Conservation (phyloP, 2,797 vertebrate genomes). For the Brachymystax lenok region DNA sequence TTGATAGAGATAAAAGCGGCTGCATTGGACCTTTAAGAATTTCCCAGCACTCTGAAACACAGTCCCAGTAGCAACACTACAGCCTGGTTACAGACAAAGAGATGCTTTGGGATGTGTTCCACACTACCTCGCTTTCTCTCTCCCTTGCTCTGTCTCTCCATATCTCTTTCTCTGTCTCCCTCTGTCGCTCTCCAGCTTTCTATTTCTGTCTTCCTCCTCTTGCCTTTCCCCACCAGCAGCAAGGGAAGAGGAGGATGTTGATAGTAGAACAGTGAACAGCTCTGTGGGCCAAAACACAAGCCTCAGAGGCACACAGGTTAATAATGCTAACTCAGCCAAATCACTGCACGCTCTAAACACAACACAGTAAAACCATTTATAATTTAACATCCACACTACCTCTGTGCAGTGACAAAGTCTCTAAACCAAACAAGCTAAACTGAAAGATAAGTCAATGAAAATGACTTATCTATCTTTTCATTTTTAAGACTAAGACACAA, state of each 20-base stretch:
- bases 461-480: too few relatives aligned
- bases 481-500: too few relatives aligned
- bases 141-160: too few relatives aligned
- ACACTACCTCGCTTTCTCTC: too few relatives aligned
- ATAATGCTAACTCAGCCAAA: slow-evolving; percentile 38
- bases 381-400: slow-evolving; percentile 41
- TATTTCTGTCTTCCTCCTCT: slow-evolving; percentile 49
- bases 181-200: slow-evolving; percentile 17
- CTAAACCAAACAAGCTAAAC: background rate
- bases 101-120: too few relatives aligned
- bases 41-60: too few relatives aligned
- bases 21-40: too few relatives aligned
- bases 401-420: background rate
- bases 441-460: background rate
- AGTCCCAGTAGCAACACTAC: too few relatives aligned
- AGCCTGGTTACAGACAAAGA: too few relatives aligned
- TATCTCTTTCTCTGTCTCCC: slow-evolving; percentile 38
- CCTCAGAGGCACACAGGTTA: slow-evolving; percentile 33
- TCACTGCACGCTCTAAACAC: slow-evolving; percentile 12
- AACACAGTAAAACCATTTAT: slow-evolving; percentile 38
- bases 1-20: too few relatives aligned
- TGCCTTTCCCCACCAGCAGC: background rate
- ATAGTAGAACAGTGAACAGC: slow-evolving; percentile 36
- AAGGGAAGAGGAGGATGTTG: slow-evolving; percentile 8
- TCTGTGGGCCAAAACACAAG: slow-evolving; percentile 49